phyloP scores from a whole-genome alignment of 2,113 vertebrate genomes.

The Nasalis larvatus region DNA sequence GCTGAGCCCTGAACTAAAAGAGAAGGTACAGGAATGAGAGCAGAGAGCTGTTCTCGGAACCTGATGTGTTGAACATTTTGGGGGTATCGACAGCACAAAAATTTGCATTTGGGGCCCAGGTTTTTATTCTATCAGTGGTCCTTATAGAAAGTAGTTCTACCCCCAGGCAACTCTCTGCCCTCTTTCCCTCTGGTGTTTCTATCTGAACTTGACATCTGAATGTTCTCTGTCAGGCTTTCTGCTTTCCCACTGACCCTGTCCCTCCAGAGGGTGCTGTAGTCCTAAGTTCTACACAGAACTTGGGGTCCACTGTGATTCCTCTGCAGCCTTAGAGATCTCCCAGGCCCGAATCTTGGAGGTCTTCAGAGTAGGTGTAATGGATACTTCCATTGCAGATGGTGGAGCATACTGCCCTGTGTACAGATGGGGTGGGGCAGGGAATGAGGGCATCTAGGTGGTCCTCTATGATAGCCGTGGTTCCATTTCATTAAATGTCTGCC shows the following conservation, averaged over 20 bases:
- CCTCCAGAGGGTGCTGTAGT: background rate
- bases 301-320: background rate
- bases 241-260: background rate
- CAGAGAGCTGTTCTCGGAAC: background rate
- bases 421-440: no score
- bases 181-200: background rate
- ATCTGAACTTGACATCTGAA: background rate
- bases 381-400: rapidly evolving
- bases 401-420: background rate
- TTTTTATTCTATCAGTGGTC: background rate
- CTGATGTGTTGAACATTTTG: background rate
- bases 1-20: background rate
- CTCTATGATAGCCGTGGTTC: background rate
- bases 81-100: background rate
- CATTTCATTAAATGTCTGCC: background rate
- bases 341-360: background rate
- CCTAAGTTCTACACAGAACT: background rate
- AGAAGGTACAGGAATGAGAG: background rate
- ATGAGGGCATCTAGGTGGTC: background rate
- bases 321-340: background rate
- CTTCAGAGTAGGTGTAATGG: no score
- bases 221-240: background rate
- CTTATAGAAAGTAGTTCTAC: background rate
- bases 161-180: background rate
- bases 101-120: background rate